Conservation (phyloP, 2,888 invertebrate species). For the Lamproptera curius region DNA sequence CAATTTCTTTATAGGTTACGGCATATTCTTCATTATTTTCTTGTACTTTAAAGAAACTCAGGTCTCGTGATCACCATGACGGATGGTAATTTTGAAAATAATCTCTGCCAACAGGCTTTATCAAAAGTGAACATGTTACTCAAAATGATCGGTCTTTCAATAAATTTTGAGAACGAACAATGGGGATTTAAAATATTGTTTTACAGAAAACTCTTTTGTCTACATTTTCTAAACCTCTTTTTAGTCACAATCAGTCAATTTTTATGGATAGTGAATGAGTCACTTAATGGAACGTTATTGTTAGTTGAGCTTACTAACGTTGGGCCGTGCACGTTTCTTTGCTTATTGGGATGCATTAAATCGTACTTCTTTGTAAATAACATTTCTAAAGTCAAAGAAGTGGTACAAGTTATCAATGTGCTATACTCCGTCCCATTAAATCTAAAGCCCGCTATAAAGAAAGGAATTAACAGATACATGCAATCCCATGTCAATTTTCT, state of each 20-base stretch:
- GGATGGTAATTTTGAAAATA: background rate
- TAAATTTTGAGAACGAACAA: background rate
- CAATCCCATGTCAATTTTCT: constrained; percentile 2
- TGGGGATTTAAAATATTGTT: background rate
- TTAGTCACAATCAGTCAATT: constrained; percentile 4
- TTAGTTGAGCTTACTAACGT: constrained; percentile 4
- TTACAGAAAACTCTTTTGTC: constrained; percentile 4
- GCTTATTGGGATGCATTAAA: constrained; percentile 10
- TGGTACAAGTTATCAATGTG: background rate
- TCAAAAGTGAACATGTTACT: constrained; percentile 8
- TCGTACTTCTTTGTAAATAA: constrained; percentile 11
- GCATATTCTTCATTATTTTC: background rate
- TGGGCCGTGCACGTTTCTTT: constrained; percentile 5
- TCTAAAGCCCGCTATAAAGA: background rate
- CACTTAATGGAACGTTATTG: background rate
- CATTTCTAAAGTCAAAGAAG: background rate
- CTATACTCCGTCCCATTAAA: background rate
- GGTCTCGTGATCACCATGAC: constrained; percentile 7
- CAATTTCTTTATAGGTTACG: too few relatives aligned
- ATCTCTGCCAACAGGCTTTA: constrained; percentile 2
- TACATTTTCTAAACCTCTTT: background rate
- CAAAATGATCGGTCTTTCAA: constrained; percentile 1
- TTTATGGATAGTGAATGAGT: background rate
- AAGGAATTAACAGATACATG: background rate
- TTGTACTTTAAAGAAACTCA: background rate